Evolutionary conservation across 1,140 invertebrate species (phyloP), one percentile per base, ranked within the genome.

Genomic region (Leptopilina boulardi): DNA sequence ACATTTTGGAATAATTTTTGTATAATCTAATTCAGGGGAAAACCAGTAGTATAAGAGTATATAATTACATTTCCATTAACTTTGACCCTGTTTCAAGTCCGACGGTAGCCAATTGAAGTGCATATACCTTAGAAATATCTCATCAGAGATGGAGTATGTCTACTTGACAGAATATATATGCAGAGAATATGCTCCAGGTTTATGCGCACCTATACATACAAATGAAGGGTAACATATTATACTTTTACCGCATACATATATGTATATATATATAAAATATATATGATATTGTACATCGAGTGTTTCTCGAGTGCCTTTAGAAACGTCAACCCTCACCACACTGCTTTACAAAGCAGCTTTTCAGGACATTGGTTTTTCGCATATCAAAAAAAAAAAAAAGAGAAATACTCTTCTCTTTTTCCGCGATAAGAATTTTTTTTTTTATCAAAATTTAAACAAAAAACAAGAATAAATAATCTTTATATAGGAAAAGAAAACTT

Each of bases 221-320:
- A 23, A 11, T 13, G 21, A 13, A 59, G 19, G 54, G 23, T 19
- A 18, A 9, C n/a, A n/a, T 21, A 56, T 38, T 38, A 38, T 21
- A 56, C n/a, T 15, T 21, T 9, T n/a, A 18, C 18, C 19, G n/a
- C 23, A 11, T 11, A 41, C 10, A 44, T 42, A 18, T 5, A 1
- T 26, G 5, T 42, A 73, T 26, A 47, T 21, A 11, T 34, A 26
- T 18, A 34, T 15, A 21, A 1, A n/a, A 13, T 26, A 66, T 66
- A 66, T 66, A n/a, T 34, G 11, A 66, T 23, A 66, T 66, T 66
- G 59, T 66, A 15, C 59, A 66, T 84, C 78, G 82, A 84, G 83
- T 77, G 76, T 59, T 77, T 19, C 79, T 82, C 47, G 77, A 85
- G 83, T 85, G 56, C 76, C 82, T 85, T 85, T 82, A 85, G 82